Evolutionary conservation across 2,888 invertebrate genomes (phyloP).

Genomic region (Tenodera sinensis): DNA sequence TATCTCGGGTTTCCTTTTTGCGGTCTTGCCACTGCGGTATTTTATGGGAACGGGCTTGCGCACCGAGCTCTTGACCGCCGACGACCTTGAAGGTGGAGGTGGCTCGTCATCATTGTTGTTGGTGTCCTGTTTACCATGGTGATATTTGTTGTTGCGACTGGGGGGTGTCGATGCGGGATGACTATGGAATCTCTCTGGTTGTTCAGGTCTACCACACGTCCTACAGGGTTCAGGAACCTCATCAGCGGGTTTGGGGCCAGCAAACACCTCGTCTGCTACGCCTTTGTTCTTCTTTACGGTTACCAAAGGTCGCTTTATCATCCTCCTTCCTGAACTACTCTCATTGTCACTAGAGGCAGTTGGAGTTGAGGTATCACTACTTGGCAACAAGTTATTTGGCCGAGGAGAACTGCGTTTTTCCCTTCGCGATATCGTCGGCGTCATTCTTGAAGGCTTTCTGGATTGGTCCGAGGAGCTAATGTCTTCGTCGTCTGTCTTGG

Average conservation of each 20-base stretch:
- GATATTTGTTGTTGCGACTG: neutral
- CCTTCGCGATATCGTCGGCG: neutral
- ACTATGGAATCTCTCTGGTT: conserved; percentile 63
- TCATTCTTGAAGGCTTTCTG: neutral
- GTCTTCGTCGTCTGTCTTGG: conserved; percentile 23
- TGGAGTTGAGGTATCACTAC: neutral
- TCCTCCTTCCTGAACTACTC: neutral
- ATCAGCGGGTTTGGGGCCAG: conserved; percentile 15
- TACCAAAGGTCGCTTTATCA: neutral
- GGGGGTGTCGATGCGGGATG: conserved; percentile 43
- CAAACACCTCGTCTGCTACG: conserved; percentile 25
- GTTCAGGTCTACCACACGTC: conserved; percentile 63
- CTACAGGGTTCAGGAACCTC: conserved; percentile 55
- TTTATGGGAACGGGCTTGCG: conserved; percentile 53
- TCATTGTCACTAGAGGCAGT: neutral
- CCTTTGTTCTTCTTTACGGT: conserved; percentile 13
- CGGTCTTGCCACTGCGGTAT: conserved; percentile 37
- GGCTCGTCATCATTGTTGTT: neutral
- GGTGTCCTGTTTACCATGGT: neutral
- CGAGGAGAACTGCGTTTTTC: neutral
- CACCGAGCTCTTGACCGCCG: conserved; percentile 45
- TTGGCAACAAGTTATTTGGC: neutral
- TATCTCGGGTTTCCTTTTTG: neutral
- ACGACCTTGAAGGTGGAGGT: neutral
- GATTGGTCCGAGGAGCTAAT: conserved; percentile 13